Conservation (phyloP, 37 sponge, comb jelly and placozoan genomes). For the Tethya wilhelma region DNA sequence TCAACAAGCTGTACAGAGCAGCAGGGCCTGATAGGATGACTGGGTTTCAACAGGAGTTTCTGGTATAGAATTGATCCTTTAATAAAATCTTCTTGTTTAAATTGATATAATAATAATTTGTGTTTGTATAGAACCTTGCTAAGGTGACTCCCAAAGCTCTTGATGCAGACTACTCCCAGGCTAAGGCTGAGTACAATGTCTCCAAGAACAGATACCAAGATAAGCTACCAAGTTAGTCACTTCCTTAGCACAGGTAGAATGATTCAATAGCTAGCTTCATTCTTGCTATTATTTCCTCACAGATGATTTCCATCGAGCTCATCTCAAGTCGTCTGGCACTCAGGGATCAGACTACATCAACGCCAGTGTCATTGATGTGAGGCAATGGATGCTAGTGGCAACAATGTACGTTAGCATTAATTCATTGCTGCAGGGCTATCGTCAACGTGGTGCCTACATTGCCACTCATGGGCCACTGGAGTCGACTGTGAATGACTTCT, state of each 20-base stretch:
- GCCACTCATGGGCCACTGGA: conserved; percentile 75
- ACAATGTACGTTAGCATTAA: no score
- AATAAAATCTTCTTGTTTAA: background rate
- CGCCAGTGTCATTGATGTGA: conserved; percentile 56
- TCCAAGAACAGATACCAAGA: conserved; percentile 59
- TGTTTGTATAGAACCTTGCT: conserved; percentile 33
- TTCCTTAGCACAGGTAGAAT: no score
- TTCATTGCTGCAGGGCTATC: conserved; percentile 33
- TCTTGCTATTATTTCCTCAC: background rate
- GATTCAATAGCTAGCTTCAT: no score
- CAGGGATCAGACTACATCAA: conserved; percentile 67
- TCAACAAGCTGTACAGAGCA: conserved; percentile 39
- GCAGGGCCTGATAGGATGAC: background rate
- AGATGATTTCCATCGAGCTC: conserved; percentile 28
- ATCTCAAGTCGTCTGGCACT: conserved; percentile 25
- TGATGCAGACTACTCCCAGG: conserved; percentile 17
- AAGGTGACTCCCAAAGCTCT: background rate
- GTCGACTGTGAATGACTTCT: conserved; percentile 71
- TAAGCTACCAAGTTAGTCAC: conserved; percentile 63
- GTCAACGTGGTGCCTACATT: conserved; percentile 48
- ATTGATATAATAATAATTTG: background rate
- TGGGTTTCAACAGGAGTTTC: conserved; percentile 70
- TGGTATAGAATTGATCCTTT: conserved; percentile 38
- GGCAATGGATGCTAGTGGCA: no score
- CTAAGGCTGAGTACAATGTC: conserved; percentile 9